Evolutionary conservation across 2,888 invertebrate species (phyloP).

Genomic region (Tenthredo distinguenda): DNA sequence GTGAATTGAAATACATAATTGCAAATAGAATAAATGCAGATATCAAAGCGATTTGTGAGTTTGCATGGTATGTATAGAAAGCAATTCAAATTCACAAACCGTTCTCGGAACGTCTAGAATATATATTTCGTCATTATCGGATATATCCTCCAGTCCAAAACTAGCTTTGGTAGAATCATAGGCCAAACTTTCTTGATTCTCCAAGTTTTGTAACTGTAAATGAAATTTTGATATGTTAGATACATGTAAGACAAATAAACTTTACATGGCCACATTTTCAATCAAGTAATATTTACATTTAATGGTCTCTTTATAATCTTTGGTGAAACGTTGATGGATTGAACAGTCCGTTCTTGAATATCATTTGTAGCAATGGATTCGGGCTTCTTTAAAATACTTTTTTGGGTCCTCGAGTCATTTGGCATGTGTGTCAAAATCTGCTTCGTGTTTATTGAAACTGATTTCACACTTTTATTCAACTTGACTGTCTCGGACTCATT

Average conservation of each 20-base stretch:
- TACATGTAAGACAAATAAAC: background rate
- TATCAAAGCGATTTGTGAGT: background rate
- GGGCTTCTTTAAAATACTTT: slow-evolving; percentile 49
- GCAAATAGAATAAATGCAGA: background rate
- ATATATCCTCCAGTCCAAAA: slow-evolving; percentile 55
- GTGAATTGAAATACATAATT: background rate
- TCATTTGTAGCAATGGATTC: background rate
- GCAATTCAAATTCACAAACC: slow-evolving; percentile 51
- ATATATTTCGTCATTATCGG: slow-evolving; percentile 60
- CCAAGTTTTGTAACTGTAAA: slow-evolving; percentile 58
- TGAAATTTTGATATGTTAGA: background rate
- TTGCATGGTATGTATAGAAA: background rate
- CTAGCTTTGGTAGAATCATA: slow-evolving; percentile 49
- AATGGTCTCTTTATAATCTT: slow-evolving; percentile 56
- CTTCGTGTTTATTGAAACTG: slow-evolving; percentile 22
- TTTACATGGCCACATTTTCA: background rate
- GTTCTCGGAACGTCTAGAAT: slow-evolving; percentile 60
- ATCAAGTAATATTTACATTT: slow-evolving; percentile 54
- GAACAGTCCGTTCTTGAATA: background rate
- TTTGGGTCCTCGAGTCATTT: slow-evolving; percentile 9
- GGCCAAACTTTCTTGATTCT: slow-evolving; percentile 51
- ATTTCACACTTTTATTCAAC: slow-evolving; percentile 34
- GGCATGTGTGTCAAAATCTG: background rate
- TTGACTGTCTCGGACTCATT: slow-evolving; percentile 2
- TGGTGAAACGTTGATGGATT: background rate